Conservation (phyloP, 2,888 invertebrate species). For the Beris chalybata region DNA sequence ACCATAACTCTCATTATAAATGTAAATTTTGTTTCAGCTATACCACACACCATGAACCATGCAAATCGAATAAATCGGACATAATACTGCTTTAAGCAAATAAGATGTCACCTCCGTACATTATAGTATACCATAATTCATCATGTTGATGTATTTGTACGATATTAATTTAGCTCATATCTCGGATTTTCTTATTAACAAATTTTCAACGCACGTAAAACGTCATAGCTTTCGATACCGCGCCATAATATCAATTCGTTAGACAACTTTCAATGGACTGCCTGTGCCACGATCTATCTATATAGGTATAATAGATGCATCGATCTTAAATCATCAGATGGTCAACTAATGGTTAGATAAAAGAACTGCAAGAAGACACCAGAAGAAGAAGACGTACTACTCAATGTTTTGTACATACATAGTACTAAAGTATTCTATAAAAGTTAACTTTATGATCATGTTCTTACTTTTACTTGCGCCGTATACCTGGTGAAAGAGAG, state of each 20-base stretch:
- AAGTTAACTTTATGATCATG: conserved; percentile 4
- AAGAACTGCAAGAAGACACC: no score
- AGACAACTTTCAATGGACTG: no score
- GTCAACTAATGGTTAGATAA: no score
- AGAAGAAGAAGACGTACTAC: no score
- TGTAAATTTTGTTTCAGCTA: neutral
- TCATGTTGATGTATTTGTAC: conserved; percentile 3
- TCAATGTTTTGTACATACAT: no score
- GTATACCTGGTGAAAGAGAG: conserved; percentile 2
- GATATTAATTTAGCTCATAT: conserved; percentile 6
- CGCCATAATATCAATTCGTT: no score
- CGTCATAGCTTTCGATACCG: no score
- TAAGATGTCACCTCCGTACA: conserved; percentile 7
- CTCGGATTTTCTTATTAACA: conserved; percentile 1
- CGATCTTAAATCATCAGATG: no score
- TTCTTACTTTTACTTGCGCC: conserved; percentile 13
- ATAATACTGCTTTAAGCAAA: conserved; percentile 14
- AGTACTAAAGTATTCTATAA: no score
- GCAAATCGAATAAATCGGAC: neutral
- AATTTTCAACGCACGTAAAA: neutral
- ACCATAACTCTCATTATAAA: neutral
- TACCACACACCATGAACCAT: conserved; percentile 1
- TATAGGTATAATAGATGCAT: no score
- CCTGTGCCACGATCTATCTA: no score
- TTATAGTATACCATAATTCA: conserved; percentile 7